Base-by-base conservation (phyloP, 2,888 invertebrate genomes). In the Drosophila pseudotakahashii region DNA sequence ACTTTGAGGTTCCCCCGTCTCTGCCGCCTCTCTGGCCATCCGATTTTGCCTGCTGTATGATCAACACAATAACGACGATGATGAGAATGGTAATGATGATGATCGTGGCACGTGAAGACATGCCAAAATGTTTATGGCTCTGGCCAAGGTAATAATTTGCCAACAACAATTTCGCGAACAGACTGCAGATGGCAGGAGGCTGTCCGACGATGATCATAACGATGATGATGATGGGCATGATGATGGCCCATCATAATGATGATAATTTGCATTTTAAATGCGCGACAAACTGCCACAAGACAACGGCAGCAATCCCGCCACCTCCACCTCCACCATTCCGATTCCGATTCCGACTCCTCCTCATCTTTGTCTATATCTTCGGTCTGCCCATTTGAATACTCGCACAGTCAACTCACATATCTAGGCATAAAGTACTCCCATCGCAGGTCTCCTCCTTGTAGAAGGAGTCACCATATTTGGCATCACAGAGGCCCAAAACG, bases 241-340 rank as follows among this genome's bases (percentile, higher is more conserved):
- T 73, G 77, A 88, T 77, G 75, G 76, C 64, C 76, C 78, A 84
- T 87, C 83, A 84, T 87, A 89, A 89, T 89, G 88, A 88, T 75
- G 81, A 89, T 78, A 75, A 85, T 85, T 85, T 85, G 85, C 89
- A 85, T 85, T 89, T 88, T 86, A 89, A 85, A 85, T 89, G 89
- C 80, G 75, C 86, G 67, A 75, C 84, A 87, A 78, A 74, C 74
- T 72, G 83, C 74, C 73, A 79, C 10, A 47, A 47, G 47, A 47
- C 47, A 47, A 47, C 45, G 45, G 45, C 45, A 45, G 45, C 42
- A 41, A 41, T 9, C 9, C 39, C 39, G 14, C 39, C 39, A n/a
- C 39, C 39, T 16, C 39, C 39, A n/a, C 39, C 39, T 16, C 37
- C 37, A n/a, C 36, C 30, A 30, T 7, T 30, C 39, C 41, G 16